Percentiles rank a stretch among this genome's conserved stretches.
These are phyloP conservation scores for Notodonta dromedarius DNA, from an alignment of 2,888 invertebrate species.

Conservation along the genomic window DNA sequence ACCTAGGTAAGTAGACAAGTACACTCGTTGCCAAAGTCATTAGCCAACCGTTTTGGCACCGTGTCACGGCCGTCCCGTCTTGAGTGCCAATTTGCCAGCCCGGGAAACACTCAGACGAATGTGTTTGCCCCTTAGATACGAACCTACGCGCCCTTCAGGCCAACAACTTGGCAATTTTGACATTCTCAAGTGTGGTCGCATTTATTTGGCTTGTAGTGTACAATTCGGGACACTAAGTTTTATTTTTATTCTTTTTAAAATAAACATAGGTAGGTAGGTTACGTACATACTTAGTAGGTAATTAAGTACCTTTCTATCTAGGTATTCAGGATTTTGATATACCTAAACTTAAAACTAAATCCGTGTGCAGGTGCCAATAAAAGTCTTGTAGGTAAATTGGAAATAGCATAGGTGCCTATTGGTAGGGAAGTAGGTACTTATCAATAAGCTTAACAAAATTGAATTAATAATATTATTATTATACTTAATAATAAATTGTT, in stretches of 20 bases:
- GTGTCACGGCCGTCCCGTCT: conserved; percentile 42
- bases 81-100: conserved; percentile 73
- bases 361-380: no score
- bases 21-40: conserved; percentile 50
- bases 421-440: no score
- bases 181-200: conserved; percentile 51
- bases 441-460: neutral
- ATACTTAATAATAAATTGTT: neutral
- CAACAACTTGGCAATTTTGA: conserved; percentile 67
- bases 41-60: conserved; percentile 44
- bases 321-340: no score
- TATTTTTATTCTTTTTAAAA: no score
- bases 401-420: no score
- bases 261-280: no score
- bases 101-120: conserved; percentile 67
- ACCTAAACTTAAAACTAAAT: no score
- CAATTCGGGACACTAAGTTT: conserved; percentile 14
- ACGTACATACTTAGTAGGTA: no score
- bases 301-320: no score
- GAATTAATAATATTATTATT: neutral
- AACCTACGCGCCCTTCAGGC: conserved; percentile 36
- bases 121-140: conserved; percentile 64
- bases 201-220: conserved; percentile 40
- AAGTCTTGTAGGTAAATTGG: no score
- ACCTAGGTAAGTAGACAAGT: conserved; percentile 13